Base-by-base conservation (phyloP, 2,797 vertebrate species). In the Nyctalus aviator region DNA sequence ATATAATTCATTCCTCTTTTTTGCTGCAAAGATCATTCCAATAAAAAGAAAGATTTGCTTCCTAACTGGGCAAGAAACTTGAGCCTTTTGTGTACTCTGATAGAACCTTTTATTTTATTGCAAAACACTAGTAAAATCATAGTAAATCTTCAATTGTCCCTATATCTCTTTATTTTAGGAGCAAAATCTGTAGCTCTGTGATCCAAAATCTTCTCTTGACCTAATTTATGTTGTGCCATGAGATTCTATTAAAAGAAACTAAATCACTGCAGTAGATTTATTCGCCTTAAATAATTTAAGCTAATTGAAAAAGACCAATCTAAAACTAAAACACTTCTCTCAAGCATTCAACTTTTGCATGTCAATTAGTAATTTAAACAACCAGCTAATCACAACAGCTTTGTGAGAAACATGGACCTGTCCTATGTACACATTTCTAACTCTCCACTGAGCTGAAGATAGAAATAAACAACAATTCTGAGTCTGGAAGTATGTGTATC, bases 341-440 rank as follows among this genome's bases (percentile, higher is more conserved):
- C 73, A 96, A 95, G 92, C 79, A 94, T 95, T 96, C 96, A 93
- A 95, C 76, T 92, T 92, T 37, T 93, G 86, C 92, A 96, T 95
- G 35, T 94, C 94, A 91, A 91, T 95, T 96, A 97, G 90, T 93
- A 95, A 96, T 96, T 96, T 96, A 96, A 97, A 96, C 88, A 97
- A 96, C 37, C 62, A 87, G 50, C 93, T 95, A 96, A 95, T 96
- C 81, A 92, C 76, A 84, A 87, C 84, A 93, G 71, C 72, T 84
- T 91, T 73, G n/a, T 88, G 48, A 64, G 79, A 69, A 95, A 86
- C 55, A 75, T 1, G 8, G n/a, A 68, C 44, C 10, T 18, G 8
- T n/a, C 14, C 15, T 90, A 8, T 44, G 64, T 66, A 84, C 32
- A 88, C 20, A 92, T 53, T n/a, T 50, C 41, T 81, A 44, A 72